Percentiles rank a stretch among this genome's conserved stretches.
Conservation (phyloP, 2,888 invertebrate genomes). For the Dicyrtoma fusca region DNA sequence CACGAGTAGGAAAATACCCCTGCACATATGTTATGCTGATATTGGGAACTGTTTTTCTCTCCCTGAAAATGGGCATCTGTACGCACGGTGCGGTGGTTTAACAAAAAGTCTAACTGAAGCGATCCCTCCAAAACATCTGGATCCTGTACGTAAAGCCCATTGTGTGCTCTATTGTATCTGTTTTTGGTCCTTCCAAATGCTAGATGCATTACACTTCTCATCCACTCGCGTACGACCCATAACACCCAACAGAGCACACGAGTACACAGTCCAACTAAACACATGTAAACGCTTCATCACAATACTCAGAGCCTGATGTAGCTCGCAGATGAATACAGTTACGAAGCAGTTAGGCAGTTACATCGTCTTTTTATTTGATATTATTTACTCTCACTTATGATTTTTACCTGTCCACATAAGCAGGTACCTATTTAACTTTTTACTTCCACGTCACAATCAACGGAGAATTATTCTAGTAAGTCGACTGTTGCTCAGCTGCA, state of each 20-base stretch:
- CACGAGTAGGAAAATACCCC: neutral
- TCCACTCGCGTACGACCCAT: slow-evolving; percentile 1
- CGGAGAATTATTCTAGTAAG: too few relatives aligned
- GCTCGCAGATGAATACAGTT: too few relatives aligned
- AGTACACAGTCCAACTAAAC: too few relatives aligned
- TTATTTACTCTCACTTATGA: too few relatives aligned
- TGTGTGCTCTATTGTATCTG: slow-evolving; percentile 20
- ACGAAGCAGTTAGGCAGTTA: too few relatives aligned
- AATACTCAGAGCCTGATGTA: too few relatives aligned
- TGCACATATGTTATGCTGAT: neutral
- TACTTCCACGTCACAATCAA: too few relatives aligned
- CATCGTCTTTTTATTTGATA: too few relatives aligned
- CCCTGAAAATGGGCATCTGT: slow-evolving; percentile 13
- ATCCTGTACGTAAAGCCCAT: slow-evolving; percentile 24
- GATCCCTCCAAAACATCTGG: slow-evolving; percentile 37
- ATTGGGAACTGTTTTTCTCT: slow-evolving; percentile 18
- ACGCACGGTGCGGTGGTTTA: slow-evolving; percentile 11
- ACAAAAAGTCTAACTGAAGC: slow-evolving; percentile 24
- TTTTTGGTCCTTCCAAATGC: slow-evolving; percentile 13
- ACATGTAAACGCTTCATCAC: too few relatives aligned
- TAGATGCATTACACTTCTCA: slow-evolving; percentile 14
- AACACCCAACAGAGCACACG: neutral
- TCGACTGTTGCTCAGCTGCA: too few relatives aligned
- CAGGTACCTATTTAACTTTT: too few relatives aligned
- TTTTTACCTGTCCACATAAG: too few relatives aligned